A percentile compares a stretch with the other conserved stretches of the same genome.
These are phyloP conservation scores for Bambusicola thoracicus DNA, from an alignment of 2,113 vertebrate species.

Conservation along the genomic window DNA sequence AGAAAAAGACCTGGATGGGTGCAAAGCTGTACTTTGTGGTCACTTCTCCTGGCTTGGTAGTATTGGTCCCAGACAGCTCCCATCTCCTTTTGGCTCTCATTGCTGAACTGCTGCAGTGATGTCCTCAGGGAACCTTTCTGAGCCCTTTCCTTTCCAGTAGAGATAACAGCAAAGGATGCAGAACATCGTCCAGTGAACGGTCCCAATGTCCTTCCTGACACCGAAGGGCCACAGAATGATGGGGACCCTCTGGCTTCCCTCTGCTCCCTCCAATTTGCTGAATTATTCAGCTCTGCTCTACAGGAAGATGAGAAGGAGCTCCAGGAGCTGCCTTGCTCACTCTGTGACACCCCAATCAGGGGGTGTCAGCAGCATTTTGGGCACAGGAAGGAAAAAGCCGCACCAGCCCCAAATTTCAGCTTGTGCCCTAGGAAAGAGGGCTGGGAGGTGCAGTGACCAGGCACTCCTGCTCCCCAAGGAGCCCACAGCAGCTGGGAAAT, in stretches of 20 bases:
- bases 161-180: neutral
- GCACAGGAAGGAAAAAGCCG: neutral
- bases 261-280: neutral
- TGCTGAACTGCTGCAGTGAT: neutral
- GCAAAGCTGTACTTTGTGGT: neutral
- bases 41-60: neutral
- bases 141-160: neutral
- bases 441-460: neutral
- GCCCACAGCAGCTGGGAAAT: neutral
- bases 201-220: neutral
- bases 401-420: fast-evolving
- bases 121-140: neutral
- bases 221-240: fast-evolving
- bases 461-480: fast-evolving
- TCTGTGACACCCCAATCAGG: neutral
- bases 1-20: neutral
- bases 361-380: neutral
- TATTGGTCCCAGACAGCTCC: neutral
- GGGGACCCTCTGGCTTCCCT: neutral
- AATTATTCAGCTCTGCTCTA: neutral
- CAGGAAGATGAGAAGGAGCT: neutral
- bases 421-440: fast-evolving
- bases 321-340: fast-evolving
- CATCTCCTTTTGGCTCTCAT: fast-evolving
- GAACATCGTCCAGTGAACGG: neutral